A percentile compares a stretch with the other conserved stretches of the same genome.
phyloP scores from a whole-genome alignment of 2,113 vertebrate genomes.

The Toxotes chatareus region DNA sequence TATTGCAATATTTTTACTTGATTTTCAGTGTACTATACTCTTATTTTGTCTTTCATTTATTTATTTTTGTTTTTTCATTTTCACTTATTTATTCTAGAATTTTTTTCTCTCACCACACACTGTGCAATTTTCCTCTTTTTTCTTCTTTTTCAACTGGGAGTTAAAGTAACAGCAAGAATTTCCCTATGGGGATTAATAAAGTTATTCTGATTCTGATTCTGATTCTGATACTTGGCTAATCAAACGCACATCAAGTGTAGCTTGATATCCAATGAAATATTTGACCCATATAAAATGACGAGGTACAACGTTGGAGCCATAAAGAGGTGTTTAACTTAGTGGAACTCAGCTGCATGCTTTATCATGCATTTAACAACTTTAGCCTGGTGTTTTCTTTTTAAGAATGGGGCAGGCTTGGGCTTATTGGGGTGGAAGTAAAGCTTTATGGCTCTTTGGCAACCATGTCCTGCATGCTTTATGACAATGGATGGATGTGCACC shows the following conservation, averaged over 20 bases:
- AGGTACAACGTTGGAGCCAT: slow-evolving; percentile 35
- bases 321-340: slow-evolving; percentile 56
- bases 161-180: no score
- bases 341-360: slow-evolving; percentile 55
- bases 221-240: slow-evolving; percentile 37
- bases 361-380: slow-evolving; percentile 64
- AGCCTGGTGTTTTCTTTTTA: slow-evolving; percentile 62
- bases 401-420: slow-evolving; percentile 21
- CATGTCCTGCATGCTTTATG: slow-evolving; percentile 53
- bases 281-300: slow-evolving; percentile 60
- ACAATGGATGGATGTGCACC: slow-evolving; percentile 27
- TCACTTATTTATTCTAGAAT: no score
- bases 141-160: no score
- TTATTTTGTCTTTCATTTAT: no score
- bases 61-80: no score
- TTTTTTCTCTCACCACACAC: no score
- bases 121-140: no score
- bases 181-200: no score
- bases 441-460: slow-evolving; percentile 56
- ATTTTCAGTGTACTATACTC: no score
- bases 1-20: no score
- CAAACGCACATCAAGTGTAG: slow-evolving; percentile 28
- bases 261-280: slow-evolving; percentile 50
- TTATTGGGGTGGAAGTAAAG: slow-evolving; percentile 55
- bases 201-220: no score